phyloP scores from a whole-genome alignment of 2,888 invertebrate genomes.

The Sialis fuliginosa region DNA sequence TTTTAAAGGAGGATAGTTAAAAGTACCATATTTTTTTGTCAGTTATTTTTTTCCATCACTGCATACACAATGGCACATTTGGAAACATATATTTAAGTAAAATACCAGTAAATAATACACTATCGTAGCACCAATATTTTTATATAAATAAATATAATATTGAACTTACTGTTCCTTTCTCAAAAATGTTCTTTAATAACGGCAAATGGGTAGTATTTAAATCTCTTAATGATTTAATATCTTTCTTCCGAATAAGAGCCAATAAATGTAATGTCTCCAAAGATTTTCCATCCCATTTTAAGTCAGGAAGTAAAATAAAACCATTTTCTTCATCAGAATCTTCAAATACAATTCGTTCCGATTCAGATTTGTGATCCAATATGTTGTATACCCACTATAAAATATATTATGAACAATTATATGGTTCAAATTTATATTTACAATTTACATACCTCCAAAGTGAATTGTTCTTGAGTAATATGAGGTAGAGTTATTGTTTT shows the following conservation, averaged over 20 bases:
- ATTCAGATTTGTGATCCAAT: conserved; percentile 76
- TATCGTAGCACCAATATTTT: too few species aligned
- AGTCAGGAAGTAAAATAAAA: conserved; percentile 79
- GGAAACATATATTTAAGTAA: too few species aligned
- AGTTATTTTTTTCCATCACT: too few species aligned
- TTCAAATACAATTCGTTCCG: conserved; percentile 71
- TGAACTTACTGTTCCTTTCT: conserved; percentile 48
- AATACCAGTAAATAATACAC: too few species aligned
- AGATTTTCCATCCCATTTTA: conserved; percentile 84
- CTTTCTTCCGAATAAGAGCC: conserved; percentile 56
- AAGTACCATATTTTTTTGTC: too few species aligned
- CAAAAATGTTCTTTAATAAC: conserved; percentile 61
- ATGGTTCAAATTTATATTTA: conserved; percentile 6
- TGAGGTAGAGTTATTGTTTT: conserved; percentile 58
- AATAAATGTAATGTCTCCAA: conserved; percentile 67
- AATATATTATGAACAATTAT: conserved; percentile 9
- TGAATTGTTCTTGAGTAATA: conserved; percentile 54
- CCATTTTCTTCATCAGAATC: conserved; percentile 61
- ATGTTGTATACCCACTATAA: conserved; percentile 96
- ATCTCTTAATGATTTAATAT: conserved; percentile 72
- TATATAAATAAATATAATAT: not conserved
- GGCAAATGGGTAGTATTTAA: conserved; percentile 60
- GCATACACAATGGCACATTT: too few species aligned
- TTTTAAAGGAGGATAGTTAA: too few species aligned
- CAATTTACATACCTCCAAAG: conserved; percentile 45